phyloP scores from a whole-genome alignment of 2,888 invertebrate genomes.

The Bruchidius siliquastri region DNA sequence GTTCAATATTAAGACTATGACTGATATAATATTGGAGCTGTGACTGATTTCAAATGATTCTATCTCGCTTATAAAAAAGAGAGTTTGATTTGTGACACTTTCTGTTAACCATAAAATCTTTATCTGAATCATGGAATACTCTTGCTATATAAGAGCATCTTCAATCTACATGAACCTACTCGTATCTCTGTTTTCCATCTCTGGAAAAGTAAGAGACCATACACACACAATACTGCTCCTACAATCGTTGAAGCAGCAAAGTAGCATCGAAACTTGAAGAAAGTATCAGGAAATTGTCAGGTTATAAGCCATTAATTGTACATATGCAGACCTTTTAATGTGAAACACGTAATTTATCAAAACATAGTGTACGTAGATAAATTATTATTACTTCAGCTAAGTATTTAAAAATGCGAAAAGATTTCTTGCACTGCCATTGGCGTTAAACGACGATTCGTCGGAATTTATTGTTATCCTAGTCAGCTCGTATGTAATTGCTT shows the following conservation, averaged over 20 bases:
- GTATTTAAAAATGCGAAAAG: not conserved
- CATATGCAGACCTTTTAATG: not conserved
- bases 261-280: not conserved
- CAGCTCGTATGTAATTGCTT: not conserved
- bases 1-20: too few relatives aligned
- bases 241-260: not conserved
- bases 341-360: not conserved
- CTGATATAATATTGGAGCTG: too few relatives aligned
- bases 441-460: not conserved
- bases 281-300: not conserved
- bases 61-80: too few relatives aligned
- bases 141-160: too few relatives aligned
- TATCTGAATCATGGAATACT: too few relatives aligned
- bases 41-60: too few relatives aligned
- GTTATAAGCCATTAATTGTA: not conserved
- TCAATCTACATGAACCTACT: too few relatives aligned
- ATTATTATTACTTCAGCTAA: not conserved
- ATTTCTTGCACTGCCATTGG: not conserved
- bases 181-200: too few relatives aligned
- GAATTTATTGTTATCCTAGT: not conserved
- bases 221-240: not conserved
- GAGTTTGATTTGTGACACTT: too few relatives aligned
- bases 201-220: too few relatives aligned
- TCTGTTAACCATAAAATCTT: too few relatives aligned
- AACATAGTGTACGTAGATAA: not conserved